Percentiles rank a stretch among this genome's conserved stretches.
These are phyloP conservation scores for Hydroisotoma schaefferi DNA, from an alignment of 2,888 invertebrate species.

Conservation along the genomic window DNA sequence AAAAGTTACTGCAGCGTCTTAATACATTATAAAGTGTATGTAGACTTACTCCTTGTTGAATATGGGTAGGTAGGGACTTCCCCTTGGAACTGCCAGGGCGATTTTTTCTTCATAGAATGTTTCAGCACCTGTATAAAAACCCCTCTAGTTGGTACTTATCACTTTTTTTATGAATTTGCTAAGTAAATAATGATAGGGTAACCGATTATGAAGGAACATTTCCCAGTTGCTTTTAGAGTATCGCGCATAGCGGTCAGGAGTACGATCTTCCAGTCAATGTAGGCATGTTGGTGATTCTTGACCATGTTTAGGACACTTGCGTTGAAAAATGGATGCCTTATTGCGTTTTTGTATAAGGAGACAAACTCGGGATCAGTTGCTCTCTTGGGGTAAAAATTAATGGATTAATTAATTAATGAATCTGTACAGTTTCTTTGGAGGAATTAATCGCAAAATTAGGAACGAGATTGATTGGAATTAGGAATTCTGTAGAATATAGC, in stretches of 20 bases:
- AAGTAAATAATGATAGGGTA: too few species aligned
- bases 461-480: too few species aligned
- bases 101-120: constrained; percentile 76
- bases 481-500: too few species aligned
- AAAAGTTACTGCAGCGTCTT: not conserved
- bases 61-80: constrained; percentile 71
- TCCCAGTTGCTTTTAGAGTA: constrained; percentile 63
- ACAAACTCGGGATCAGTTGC: constrained; percentile 62
- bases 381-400: constrained; percentile 53
- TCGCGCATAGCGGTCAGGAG: constrained; percentile 69
- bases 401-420: not conserved
- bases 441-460: too few species aligned
- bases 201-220: constrained; percentile 62
- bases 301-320: constrained; percentile 59
- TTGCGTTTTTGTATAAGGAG: constrained; percentile 60
- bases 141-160: constrained; percentile 43
- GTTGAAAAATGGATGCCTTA: constrained; percentile 55
- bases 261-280: constrained; percentile 77
- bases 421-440: too few species aligned
- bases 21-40: not conserved
- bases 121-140: constrained; percentile 59
- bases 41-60: constrained; percentile 72
- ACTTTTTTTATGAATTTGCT: not conserved
- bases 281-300: constrained; percentile 65
- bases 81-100: constrained; percentile 68